phyloP scores from a whole-genome alignment of 2,888 invertebrate species.

The Catocala sponsa region DNA sequence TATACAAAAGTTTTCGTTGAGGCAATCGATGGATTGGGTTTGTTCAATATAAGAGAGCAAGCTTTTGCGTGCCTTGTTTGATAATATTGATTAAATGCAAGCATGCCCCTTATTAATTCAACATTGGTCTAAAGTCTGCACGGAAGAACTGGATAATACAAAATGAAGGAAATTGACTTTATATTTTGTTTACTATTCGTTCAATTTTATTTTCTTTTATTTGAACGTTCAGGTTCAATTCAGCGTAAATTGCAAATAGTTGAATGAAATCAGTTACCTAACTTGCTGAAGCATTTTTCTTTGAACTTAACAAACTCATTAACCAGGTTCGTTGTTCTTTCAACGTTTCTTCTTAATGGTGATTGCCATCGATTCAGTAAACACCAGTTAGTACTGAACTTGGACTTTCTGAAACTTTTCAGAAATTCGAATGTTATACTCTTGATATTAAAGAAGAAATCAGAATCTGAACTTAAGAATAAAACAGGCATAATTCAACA shows the following conservation, averaged over 20 bases:
- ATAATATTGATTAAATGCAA: conserved; percentile 42
- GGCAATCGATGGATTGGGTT: conserved; percentile 27
- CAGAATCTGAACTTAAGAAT: no score
- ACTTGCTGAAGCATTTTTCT: no score
- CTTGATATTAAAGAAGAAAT: no score
- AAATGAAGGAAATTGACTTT: conserved; percentile 43
- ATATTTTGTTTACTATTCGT: conserved; percentile 40
- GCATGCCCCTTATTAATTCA: conserved; percentile 32
- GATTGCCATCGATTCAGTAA: no score
- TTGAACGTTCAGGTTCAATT: background rate
- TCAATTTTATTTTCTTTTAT: conserved; percentile 1
- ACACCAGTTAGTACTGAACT: no score
- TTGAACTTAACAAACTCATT: no score
- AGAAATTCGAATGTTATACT: no score
- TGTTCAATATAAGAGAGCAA: conserved; percentile 24
- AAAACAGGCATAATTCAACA: no score
- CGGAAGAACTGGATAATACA: conserved; percentile 25
- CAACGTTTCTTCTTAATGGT: no score
- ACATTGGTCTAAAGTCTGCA: conserved; percentile 35
- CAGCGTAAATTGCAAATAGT: background rate
- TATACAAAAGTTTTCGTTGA: conserved; percentile 11
- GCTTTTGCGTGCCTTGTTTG: conserved; percentile 31
- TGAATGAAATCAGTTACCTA: no score
- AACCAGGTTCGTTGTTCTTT: no score
- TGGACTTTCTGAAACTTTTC: no score